phyloP scores from a whole-genome alignment of 2,888 invertebrate genomes.

The Oligia fasciuncula region DNA sequence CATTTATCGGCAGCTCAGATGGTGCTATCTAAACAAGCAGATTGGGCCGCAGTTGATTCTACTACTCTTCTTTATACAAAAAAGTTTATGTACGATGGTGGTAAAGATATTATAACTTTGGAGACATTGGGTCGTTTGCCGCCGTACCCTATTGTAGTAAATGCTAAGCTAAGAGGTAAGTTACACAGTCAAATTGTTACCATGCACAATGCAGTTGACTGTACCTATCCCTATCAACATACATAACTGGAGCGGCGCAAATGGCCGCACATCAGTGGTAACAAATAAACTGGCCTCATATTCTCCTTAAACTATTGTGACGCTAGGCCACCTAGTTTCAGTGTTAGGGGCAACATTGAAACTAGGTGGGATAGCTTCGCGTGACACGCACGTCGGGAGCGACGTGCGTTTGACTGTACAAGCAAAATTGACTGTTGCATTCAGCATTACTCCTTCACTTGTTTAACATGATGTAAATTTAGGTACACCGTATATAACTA shows the following conservation, averaged over 20 bases:
- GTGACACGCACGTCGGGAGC: no score
- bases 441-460: not conserved
- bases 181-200: not conserved
- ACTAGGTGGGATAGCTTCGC: no score
- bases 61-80: constrained; percentile 89
- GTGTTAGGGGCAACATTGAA: no score
- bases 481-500: not conserved
- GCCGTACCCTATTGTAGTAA: constrained; percentile 91
- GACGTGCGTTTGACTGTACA: not conserved
- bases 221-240: no score
- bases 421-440: not conserved
- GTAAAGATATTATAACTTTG: constrained; percentile 89
- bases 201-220: no score
- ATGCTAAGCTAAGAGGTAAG: constrained; percentile 89
- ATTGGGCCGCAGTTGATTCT: constrained; percentile 92
- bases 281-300: not conserved
- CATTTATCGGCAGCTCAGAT: constrained; percentile 91
- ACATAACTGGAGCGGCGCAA: not conserved
- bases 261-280: not conserved
- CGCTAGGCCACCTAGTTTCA: not conserved
- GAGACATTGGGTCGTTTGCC: constrained; percentile 92
- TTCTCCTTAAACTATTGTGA: not conserved
- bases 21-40: constrained; percentile 91
- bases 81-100: constrained; percentile 89
- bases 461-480: no score